phyloP scores from a whole-genome alignment of 2,888 invertebrate species.

The Eupeodes luniger region DNA sequence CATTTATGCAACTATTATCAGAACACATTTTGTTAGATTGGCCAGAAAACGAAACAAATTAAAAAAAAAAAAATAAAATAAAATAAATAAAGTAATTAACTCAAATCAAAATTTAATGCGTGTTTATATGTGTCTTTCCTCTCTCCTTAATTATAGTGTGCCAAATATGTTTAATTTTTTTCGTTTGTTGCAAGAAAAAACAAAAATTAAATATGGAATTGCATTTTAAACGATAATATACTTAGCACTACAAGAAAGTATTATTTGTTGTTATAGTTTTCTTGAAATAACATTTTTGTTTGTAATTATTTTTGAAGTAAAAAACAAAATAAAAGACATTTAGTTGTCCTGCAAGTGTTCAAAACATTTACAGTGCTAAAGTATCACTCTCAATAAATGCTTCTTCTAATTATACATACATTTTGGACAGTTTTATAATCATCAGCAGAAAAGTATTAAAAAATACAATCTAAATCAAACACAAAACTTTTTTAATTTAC shows the following conservation, averaged over 20 bases:
- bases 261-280: constrained; percentile 28
- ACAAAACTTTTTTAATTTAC: constrained; percentile 12
- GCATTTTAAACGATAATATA: constrained; percentile 38
- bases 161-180: constrained; percentile 53
- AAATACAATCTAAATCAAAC: not conserved
- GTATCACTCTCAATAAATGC: constrained; percentile 31
- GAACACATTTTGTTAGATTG: constrained; percentile 48
- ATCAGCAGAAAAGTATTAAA: not conserved
- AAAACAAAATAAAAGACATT: not conserved
- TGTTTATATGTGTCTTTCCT: constrained; percentile 19
- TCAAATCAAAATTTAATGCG: constrained; percentile 25
- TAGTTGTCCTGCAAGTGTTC: constrained; percentile 31
- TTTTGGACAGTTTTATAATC: constrained; percentile 12
- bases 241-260: constrained; percentile 33
- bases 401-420: not conserved
- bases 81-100: not conserved
- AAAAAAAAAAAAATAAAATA: constrained; percentile 22
- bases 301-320: not conserved
- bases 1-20: constrained; percentile 45
- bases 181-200: constrained; percentile 7
- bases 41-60: constrained; percentile 24
- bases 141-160: constrained; percentile 44
- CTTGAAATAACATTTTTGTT: not conserved
- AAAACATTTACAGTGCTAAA: constrained; percentile 12
- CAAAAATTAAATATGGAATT: constrained; percentile 1